Conservation (phyloP, 2,797 vertebrate genomes). For the Sebastes matsubarae region DNA sequence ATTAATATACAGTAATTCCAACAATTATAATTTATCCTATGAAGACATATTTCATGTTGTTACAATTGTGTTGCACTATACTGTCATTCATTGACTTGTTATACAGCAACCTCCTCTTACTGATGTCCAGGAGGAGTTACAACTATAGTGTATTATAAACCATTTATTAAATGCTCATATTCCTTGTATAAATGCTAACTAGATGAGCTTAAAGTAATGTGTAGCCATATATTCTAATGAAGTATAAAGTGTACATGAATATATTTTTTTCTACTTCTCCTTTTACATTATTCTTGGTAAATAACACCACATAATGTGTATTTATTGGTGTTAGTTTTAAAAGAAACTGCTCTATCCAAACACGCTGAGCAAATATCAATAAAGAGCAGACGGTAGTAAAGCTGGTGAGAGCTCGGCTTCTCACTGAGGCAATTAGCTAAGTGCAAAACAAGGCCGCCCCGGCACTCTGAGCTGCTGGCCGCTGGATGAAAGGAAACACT, state of each 20-base stretch:
- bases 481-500: slow-evolving; percentile 65
- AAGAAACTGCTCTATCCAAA: slow-evolving; percentile 3
- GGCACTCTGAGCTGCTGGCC: slow-evolving; percentile 37
- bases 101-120: background rate
- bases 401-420: slow-evolving; percentile 24
- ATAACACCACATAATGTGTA: background rate
- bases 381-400: background rate
- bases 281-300: background rate
- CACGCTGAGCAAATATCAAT: slow-evolving; percentile 28
- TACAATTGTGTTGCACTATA: background rate
- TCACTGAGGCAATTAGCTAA: slow-evolving; percentile 62
- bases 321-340: slow-evolving; percentile 1
- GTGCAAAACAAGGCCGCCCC: slow-evolving; percentile 43
- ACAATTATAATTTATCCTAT: background rate
- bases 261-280: background rate
- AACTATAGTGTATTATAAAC: background rate
- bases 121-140: background rate
- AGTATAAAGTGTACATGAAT: background rate
- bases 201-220: background rate
- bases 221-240: background rate
- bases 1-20: background rate
- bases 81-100: background rate
- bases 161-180: background rate
- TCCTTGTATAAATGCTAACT: background rate
- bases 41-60: background rate